Base-by-base conservation (phyloP, 2,888 invertebrate genomes). In the Podabrus alpinus region DNA sequence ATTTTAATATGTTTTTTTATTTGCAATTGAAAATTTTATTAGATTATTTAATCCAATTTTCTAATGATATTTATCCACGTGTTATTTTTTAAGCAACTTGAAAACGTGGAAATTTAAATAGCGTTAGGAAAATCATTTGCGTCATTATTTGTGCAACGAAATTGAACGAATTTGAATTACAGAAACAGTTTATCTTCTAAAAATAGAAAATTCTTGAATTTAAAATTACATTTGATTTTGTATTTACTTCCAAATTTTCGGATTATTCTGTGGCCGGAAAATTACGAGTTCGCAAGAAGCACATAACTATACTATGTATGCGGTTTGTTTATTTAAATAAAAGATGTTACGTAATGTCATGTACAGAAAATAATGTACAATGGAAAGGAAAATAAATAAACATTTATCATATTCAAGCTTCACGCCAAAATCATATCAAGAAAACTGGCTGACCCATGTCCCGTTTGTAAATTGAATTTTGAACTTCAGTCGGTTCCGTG, bases 371-470 rank as follows among this genome's bases (percentile, higher is more conserved):
- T n/a, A n/a, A n/a, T 64, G 62, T 64, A 64, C 62, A 64, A 64
- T 64, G 11, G 62, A 61, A 75, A 62, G 66, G 24, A 70, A 72
- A 74, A 75, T 72, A 72, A 67, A 67, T 69, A 24, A 68, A 61
- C 75, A 75, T 75, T 75, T 75, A 75, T 75, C 75, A 75, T 75
- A 75, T 75, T 75, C 72, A 72, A 72, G 75, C 70, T 75, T 72
- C 71, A 80, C 81, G 80, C 80, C 80, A 79, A 80, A 80, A 82
- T 81, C 79, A 80, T 80, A 80, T 80, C 80, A 80, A 77, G 80
- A 78, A 81, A 81, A 81, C 80, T 80, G 81, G 79, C 79, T 79
- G 80, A 80, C 80, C 80, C 80, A 75, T 80, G 79, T 80, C 80
- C 79, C 79, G 78, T 79, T 79, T 75, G 69, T 78, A 81, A 82